Evolutionary conservation across 2,888 invertebrate genomes (phyloP), one percentile per base, ranked within the genome.

Genomic region (Eueremaeus valkanovi): DNA sequence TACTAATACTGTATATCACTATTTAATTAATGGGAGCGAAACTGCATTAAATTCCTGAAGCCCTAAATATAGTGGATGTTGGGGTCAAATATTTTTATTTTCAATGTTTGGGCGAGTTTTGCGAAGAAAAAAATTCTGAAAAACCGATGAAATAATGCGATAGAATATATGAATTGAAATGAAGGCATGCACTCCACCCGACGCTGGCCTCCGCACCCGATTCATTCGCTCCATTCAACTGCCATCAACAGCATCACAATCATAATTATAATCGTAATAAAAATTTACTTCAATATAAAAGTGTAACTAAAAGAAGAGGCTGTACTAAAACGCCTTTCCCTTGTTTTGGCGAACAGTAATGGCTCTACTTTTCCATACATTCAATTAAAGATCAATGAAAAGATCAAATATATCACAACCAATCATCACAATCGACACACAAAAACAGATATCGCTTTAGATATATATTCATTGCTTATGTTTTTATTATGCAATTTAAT

Each of bases 101-200:
- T 63, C 31, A 63, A 58, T 63, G 31, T 63, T 63, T 33, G 63
- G 63, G 63, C 63, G 63, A 63, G 63, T 63, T 63, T 63, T 63
- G n/a, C 31, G 63, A 33, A 5, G 63, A 31, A 63, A 63, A 29
- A 31, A 33, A n/a, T 31, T 31, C 55, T n/a, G 24, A 55, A 55
- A 63, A 63, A 31, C 33, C 63, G 63, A 63, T 63, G 63, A 63
- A 63, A 31, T 63, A 63, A 63, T 63, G 33, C 21, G 33, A 63
- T 63, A 18, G 13, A 63, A 63, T 31, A 63, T 18, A 63, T 33
- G 63, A 63, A 63, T 33, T 63, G 18, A 63, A 63, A 63, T 63
- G 31, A 63, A n/a, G n/a, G n/a, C 8, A 63, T 63, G 31, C 55
- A 63, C 63, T 31, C 63, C 63, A 63, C 63, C 63, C 63, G 63